Percentiles rank a stretch among this genome's conserved stretches.
Evolutionary conservation across 2,888 invertebrate species (phyloP).

Genomic region (Ametastegia equiseti): DNA sequence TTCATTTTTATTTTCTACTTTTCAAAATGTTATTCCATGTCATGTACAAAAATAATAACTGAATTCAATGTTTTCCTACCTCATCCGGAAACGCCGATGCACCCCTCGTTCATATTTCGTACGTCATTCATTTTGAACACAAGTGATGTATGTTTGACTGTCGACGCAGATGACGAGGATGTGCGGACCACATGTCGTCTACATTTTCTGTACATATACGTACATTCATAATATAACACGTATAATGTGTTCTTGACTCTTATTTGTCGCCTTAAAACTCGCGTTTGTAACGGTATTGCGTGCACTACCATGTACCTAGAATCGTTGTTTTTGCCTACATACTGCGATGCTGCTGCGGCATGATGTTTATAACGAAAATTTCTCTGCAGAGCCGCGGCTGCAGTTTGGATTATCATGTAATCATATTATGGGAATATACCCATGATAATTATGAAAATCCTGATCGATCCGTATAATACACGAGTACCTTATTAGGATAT

Average conservation of each 20-base stretch:
- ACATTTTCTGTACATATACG: slow-evolving; percentile 1
- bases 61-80: not conserved
- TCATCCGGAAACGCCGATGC: not conserved
- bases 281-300: not conserved
- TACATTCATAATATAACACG: not conserved
- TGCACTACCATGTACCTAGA: no score
- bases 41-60: not conserved
- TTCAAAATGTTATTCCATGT: not conserved
- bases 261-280: not conserved
- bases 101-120: not conserved
- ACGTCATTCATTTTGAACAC: no score
- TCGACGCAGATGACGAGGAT: slow-evolving; percentile 29
- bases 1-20: not conserved
- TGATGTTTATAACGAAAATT: no score
- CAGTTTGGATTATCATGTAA: no score
- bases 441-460: no score
- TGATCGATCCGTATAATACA: no score
- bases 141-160: no score
- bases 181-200: slow-evolving; percentile 26
- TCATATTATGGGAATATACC: no score
- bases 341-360: no score
- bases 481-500: no score
- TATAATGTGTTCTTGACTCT: not conserved
- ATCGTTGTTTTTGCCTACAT: no score
- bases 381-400: no score